Evolutionary conservation across 2,113 vertebrate species (phyloP).

Genomic region (Rhombomys opimus): DNA sequence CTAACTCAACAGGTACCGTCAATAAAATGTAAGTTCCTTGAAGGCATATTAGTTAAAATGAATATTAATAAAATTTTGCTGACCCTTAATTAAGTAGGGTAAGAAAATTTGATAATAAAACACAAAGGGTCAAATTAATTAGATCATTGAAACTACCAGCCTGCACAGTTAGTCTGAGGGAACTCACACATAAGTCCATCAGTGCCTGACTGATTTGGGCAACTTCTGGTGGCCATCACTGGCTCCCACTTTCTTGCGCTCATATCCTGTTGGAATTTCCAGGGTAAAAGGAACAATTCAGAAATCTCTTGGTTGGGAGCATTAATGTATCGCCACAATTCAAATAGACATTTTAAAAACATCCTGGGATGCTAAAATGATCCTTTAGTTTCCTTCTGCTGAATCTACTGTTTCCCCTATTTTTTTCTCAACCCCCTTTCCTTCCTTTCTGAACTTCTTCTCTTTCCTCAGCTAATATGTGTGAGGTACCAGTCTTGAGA

Average conservation of each 20-base stretch:
- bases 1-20: background rate
- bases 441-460: background rate
- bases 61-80: slow-evolving; percentile 23
- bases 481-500: background rate
- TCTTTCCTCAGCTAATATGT: background rate
- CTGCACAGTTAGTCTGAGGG: background rate
- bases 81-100: slow-evolving; percentile 8
- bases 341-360: background rate
- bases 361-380: background rate
- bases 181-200: background rate
- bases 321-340: background rate
- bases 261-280: background rate
- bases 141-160: background rate
- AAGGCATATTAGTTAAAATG: slow-evolving; percentile 43
- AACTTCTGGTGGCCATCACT: background rate
- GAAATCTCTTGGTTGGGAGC: background rate
- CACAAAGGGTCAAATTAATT: slow-evolving; percentile 11
- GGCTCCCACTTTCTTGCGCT: background rate
- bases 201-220: background rate
- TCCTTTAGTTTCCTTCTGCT: background rate
- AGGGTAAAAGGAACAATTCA: background rate
- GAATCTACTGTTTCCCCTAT: background rate
- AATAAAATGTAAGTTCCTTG: background rate
- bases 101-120: slow-evolving; percentile 20
- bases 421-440: background rate